phyloP scores from a whole-genome alignment of 2,797 vertebrate species.

The Typhlichthys eigenmanni region DNA sequence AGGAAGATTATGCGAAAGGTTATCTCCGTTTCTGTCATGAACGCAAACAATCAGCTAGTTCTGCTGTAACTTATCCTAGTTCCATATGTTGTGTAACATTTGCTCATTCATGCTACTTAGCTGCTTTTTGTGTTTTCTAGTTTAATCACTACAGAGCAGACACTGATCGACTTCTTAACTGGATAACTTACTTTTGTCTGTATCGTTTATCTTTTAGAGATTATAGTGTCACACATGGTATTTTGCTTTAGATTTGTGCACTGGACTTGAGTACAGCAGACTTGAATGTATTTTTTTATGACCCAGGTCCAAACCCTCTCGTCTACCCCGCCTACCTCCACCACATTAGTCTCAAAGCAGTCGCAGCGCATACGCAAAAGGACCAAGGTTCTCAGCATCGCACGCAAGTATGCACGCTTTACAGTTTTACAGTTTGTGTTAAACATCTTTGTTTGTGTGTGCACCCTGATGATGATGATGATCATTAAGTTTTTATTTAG shows the following conservation, averaged over 20 bases:
- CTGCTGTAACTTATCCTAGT: background rate
- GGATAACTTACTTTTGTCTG: background rate
- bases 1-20: slow-evolving; percentile 98
- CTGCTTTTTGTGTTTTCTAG: background rate
- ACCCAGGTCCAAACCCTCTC: slow-evolving; percentile 88
- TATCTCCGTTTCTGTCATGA: slow-evolving; percentile 6
- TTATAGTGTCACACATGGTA: background rate
- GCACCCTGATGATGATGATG: background rate
- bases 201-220: background rate
- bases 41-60: background rate
- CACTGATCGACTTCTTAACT: background rate
- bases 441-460: background rate
- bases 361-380: slow-evolving; percentile 85
- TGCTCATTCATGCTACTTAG: background rate
- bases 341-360: slow-evolving; percentile 74
- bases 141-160: slow-evolving; percentile 38
- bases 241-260: slow-evolving; percentile 8
- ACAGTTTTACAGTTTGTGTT: background rate
- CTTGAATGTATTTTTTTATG: slow-evolving; percentile 1
- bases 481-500: no score
- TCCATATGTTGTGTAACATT: background rate
- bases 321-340: slow-evolving; percentile 74
- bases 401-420: slow-evolving; percentile 82
- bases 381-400: slow-evolving; percentile 88
- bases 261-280: no score